Evolutionary conservation across 2,797 vertebrate species (phyloP), one percentile per base, ranked within the genome.

Genomic region (Sebastes oblongus): DNA sequence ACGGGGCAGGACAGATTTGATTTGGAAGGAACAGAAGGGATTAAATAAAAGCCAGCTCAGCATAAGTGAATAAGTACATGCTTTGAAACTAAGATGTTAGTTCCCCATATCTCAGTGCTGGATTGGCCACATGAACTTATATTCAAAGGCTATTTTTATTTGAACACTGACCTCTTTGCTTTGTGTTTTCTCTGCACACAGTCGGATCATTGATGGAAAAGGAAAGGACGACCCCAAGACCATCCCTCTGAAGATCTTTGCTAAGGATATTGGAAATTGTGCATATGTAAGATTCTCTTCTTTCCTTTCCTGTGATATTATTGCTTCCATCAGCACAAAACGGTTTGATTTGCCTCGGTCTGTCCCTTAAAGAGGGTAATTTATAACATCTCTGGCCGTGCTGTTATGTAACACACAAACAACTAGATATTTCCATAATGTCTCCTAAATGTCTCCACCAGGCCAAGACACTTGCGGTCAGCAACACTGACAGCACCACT

Each of bases 211-310:
- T 68, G 96, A 97, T 89, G 98, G 98, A 84, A 99, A 99, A 88
- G 97, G 97, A 73, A 98, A 96, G 75, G 97, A 99, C 61, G 96
- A 97, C 77, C 97, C 97, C 54, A 98, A 98, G 94, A 97, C 92
- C 75, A 96, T 99, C 75, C 97, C 97, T n/a, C 92, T 99, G 89
- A 99, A 98, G 88, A 96, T 99, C 88, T 97, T 98, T 86, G 96
- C 96, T 24, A 98, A 98, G 94, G 97, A 99, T 5, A 92, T 99
- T 79, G 97, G 97, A 91, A 97, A 96, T 27, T 97, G 96, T 84
- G 96, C 96, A 90, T 97, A 97, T 66, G 98, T 99, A 96, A 96
- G 98, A 95, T 9, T 55, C n/a, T 55, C 27, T 16, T 67, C 22
- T 4, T 72, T 32, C 10, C 22, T 27, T 29, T 25, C 46, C 18